Evolutionary conservation across 1,140 invertebrate genomes (phyloP).

Genomic region (Drosophila rhopaloa): DNA sequence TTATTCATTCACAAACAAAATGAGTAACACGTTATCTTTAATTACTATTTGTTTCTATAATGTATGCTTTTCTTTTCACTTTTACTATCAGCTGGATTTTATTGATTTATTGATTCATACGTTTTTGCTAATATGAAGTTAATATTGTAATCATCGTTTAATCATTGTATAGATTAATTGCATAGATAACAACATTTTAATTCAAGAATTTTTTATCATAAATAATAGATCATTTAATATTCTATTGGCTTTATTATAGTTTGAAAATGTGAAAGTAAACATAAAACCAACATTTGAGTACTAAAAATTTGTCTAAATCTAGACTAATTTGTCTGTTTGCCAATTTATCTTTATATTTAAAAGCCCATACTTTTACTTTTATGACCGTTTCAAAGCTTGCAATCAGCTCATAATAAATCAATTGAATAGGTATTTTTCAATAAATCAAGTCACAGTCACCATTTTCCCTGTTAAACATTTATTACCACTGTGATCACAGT

Average conservation of each 20-base stretch:
- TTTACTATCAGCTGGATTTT: constrained; percentile 11
- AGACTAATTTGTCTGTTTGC: too few relatives aligned
- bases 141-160: constrained; percentile 10
- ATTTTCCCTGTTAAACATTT: constrained; percentile 1
- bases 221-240: too few relatives aligned
- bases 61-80: constrained; percentile 20
- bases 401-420: neutral
- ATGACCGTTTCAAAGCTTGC: neutral
- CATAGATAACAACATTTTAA: neutral
- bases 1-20: neutral
- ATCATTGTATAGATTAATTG: constrained; percentile 7
- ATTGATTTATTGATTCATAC: constrained; percentile 14
- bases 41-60: neutral
- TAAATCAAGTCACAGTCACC: neutral
- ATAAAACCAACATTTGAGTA: too few relatives aligned
- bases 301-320: too few relatives aligned
- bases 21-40: constrained; percentile 12
- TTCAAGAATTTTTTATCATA: neutral
- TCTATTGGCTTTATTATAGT: too few relatives aligned
- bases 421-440: neutral
- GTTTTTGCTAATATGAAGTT: constrained; percentile 13
- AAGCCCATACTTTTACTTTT: neutral
- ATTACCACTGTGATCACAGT: constrained; percentile 14
- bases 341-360: too few relatives aligned
- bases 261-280: too few relatives aligned